Conservation (phyloP, 1,140 invertebrate genomes). For the Cotesia typhae region DNA sequence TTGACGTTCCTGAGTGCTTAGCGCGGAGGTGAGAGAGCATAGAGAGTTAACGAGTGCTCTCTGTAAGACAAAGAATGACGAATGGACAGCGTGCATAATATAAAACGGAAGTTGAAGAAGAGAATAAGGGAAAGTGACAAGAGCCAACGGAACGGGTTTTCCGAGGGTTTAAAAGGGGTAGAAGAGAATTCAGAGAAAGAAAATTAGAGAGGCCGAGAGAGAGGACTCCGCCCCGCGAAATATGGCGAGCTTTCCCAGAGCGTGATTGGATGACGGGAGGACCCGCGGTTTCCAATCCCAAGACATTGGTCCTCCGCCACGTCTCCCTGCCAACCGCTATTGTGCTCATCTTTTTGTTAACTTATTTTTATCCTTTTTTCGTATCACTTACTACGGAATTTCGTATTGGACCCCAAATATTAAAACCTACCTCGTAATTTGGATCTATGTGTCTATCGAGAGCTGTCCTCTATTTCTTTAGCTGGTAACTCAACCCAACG, state of each 20-base stretch:
- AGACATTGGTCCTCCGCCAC: slow-evolving; percentile 63
- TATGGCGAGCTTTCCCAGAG: slow-evolving; percentile 62
- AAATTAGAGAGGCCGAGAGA: slow-evolving; percentile 47
- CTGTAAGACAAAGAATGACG: slow-evolving; percentile 13
- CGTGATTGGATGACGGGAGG: slow-evolving; percentile 66
- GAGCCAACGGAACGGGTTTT: too few species aligned
- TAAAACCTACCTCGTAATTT: too few species aligned
- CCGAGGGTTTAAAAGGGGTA: slow-evolving; percentile 24
- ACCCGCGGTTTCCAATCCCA: slow-evolving; percentile 58
- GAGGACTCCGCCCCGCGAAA: slow-evolving; percentile 64
- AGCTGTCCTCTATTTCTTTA: too few species aligned
- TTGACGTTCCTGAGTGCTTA: too few species aligned
- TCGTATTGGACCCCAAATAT: too few species aligned
- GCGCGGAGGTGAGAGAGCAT: too few species aligned
- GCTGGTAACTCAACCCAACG: too few species aligned
- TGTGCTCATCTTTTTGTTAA: slow-evolving; percentile 25
- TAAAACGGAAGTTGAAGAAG: too few species aligned
- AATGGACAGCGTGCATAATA: slow-evolving; percentile 8
- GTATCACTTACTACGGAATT: too few species aligned
- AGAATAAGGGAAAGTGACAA: too few species aligned
- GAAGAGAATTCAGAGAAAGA: slow-evolving; percentile 44
- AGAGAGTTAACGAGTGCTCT: too few species aligned
- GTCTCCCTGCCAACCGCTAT: slow-evolving; percentile 36
- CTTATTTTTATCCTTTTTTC: slow-evolving; percentile 35
- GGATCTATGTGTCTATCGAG: too few species aligned